Base-by-base conservation (phyloP, 2,888 invertebrate genomes). In the Acronicta aceris region DNA sequence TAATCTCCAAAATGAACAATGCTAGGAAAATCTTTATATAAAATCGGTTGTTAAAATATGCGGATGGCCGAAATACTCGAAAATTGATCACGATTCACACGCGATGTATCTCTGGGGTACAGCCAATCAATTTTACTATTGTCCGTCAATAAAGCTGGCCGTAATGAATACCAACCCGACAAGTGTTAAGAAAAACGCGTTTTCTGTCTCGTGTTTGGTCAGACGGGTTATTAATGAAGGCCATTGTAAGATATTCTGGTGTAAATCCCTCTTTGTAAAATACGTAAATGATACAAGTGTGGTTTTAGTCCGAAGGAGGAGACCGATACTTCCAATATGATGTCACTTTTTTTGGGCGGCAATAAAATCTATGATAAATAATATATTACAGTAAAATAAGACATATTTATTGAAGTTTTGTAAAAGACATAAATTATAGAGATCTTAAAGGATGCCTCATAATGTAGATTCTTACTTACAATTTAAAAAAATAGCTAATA, bases 131-230 rank as follows among this genome's bases (percentile, higher is more conserved):
- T 64, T 58, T 53, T 50, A 50, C 71, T 62, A 78, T 76, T 76
- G 79, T 76, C 59, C 49, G 48, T 60, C 65, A 79, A 79, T 76
- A 76, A 76, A 73, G 58, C 51, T 25, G 21, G 30, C 42, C 15
- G 40, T 52, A 46, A 51, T 47, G 38, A 59, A 52, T 59, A 46
- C 47, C 15, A 3, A 1, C 41, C 48, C 13, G 46, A 3, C 40
- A 76, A 70, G 63, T 53, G 17, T 55, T 46, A 59, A 41, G 51
- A 43, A 43, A 41, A 36, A 7, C 2, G 47, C 43, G 53, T 16
- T n/a, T 7, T 8, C 12, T 13, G 30, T 27, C 25, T 4, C 25
- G 15, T 7, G n/a, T n/a, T n/a, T n/a, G n/a, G n/a, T n/a, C n/a
- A n/a, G n/a, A n/a, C n/a, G n/a, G n/a, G n/a, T n/a, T n/a, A n/a